Conservation (phyloP, 2,888 invertebrate genomes). For the Gymnosoma rotundatum region DNA sequence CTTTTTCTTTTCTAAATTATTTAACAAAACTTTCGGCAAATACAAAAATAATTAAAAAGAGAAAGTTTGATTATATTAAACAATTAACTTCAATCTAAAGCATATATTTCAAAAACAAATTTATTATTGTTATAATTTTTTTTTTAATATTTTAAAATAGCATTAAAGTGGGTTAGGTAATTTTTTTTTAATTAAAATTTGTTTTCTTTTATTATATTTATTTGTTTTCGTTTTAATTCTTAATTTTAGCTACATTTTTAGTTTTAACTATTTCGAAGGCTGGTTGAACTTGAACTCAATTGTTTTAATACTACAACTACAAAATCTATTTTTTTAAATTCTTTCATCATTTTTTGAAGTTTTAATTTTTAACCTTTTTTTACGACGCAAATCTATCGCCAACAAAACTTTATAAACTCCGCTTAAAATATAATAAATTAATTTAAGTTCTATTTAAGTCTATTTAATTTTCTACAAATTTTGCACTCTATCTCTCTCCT, state of each 20-base stretch:
- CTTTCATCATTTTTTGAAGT: neutral
- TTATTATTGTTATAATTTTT: too few relatives aligned
- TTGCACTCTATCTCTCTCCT: too few relatives aligned
- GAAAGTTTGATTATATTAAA: neutral
- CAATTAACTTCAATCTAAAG: neutral
- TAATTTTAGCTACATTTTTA: slow-evolving; percentile 28
- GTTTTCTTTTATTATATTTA: neutral
- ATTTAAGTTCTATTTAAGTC: too few relatives aligned
- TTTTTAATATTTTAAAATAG: too few relatives aligned
- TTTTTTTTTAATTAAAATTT: neutral
- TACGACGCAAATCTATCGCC: neutral
- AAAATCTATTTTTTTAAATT: neutral
- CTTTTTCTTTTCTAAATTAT: neutral
- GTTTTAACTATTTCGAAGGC: slow-evolving; percentile 40
- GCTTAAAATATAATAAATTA: too few relatives aligned
- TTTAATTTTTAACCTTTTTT: slow-evolving; percentile 26
- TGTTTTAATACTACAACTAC: slow-evolving; percentile 11
- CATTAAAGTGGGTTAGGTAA: too few relatives aligned
- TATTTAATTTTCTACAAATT: too few relatives aligned
- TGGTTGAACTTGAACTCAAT: slow-evolving; percentile 16
- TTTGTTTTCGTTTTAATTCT: neutral
- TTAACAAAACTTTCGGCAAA: too few relatives aligned
- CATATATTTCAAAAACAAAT: neutral
- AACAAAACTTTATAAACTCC: too few relatives aligned
- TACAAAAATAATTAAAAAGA: neutral